phyloP scores from a whole-genome alignment of 2,797 vertebrate genomes.

The Balearica regulorum region DNA sequence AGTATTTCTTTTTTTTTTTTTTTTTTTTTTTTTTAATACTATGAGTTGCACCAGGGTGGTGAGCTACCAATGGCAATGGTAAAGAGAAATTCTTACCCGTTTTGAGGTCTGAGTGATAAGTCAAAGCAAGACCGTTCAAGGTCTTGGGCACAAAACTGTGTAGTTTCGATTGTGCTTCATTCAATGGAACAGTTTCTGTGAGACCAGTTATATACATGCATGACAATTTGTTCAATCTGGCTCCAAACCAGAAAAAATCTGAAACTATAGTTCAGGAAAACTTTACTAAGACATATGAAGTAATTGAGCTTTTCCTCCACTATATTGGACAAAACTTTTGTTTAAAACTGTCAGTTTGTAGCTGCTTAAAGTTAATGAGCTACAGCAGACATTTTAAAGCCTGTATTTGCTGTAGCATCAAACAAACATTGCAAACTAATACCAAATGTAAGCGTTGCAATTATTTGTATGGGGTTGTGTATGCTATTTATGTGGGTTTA shows the following conservation, averaged over 20 bases:
- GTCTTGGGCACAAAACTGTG: background rate
- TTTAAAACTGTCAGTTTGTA: constrained; percentile 18
- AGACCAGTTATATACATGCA: background rate
- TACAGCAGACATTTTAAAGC: constrained; percentile 4
- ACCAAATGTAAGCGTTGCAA: background rate
- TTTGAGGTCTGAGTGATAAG: background rate
- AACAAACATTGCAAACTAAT: constrained; percentile 8
- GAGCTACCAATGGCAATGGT: background rate
- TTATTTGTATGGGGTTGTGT: background rate
- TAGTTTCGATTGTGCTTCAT: background rate
- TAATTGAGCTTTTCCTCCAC: background rate
- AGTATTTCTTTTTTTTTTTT: background rate
- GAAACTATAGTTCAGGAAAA: background rate
- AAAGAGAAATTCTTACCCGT: background rate
- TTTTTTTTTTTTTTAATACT: background rate
- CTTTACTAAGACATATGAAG: background rate
- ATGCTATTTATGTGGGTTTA: constrained; percentile 1
- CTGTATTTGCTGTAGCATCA: background rate
- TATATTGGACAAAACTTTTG: background rate
- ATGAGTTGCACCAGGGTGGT: background rate
- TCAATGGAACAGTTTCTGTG: background rate
- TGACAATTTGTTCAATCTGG: background rate
- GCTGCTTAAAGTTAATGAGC: background rate
- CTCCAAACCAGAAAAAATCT: background rate
- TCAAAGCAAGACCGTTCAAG: background rate